Base-by-base conservation (phyloP, 2,888 invertebrate genomes). In the Noctua janthina region DNA sequence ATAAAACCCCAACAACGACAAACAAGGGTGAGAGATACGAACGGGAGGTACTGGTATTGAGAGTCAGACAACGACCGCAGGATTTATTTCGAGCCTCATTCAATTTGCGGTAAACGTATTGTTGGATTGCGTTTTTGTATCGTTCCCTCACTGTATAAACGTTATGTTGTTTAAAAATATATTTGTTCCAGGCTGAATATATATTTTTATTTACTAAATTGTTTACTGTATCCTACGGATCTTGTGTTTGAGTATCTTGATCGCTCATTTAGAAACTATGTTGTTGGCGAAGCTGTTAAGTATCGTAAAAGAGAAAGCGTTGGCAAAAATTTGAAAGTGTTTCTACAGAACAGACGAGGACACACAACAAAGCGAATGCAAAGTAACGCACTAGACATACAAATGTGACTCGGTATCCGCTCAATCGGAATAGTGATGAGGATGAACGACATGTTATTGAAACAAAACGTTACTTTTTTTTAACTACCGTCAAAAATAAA, bases 11-110 rank as follows among this genome's bases (percentile, higher is more conserved):
- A 93, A 92, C 93, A 93, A 93, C 92, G 92, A 91, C 94, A 95
- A 95, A 95, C 95, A 93, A 94, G 95, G 95, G 95, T 93, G 95
- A 93, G 93, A 94, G 93, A 93, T 93, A 91, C 93, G 93, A 93
- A 93, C 91, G 94, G 93, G 94, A 92, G 93, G 83, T 87, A 90
- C 85, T 84, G 88, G 92, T 93, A 94, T 95, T 94, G 95, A 93
- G 94, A 96, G 94, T 94, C 95, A 95, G 94, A 94, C 94, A 94
- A 94, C 95, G 94, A 94, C 95, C 94, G 94, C 95, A 92, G 95
- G 95, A 96, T 96, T 96, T 96, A 96, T 96, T 95, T 95, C 94
- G 93, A 96, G 95, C 94, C 93, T 96, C 94, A 96, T 96, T 96
- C 96, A 96, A 96, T 96, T 96, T 96, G 95, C 92, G 95, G 95